Conservation (phyloP, 92 coral and sea anemone genomes). For the Umimayanthus kanabou region DNA sequence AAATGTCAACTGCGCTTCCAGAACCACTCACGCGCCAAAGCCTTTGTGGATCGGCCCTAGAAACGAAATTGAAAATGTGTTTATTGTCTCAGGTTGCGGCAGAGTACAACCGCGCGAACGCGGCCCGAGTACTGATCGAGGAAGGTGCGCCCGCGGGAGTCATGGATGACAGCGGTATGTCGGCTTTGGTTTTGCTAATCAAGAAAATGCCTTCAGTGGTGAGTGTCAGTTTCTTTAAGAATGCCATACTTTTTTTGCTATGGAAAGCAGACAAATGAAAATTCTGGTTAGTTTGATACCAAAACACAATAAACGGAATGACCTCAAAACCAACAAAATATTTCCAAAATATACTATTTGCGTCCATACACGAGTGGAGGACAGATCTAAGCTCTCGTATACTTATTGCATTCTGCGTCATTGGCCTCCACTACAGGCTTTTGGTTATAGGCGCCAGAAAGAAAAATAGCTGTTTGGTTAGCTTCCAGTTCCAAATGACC, state of each 20-base stretch:
- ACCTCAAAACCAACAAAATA: no score
- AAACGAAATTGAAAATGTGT: not conserved
- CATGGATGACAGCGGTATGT: slow-evolving; percentile 66
- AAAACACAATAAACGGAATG: no score
- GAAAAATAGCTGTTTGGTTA: no score
- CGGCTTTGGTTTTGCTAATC: slow-evolving; percentile 61
- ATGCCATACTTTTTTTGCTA: not conserved
- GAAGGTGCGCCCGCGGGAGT: slow-evolving; percentile 80
- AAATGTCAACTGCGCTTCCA: no score
- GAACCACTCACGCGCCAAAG: no score
- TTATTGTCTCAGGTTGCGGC: slow-evolving; percentile 61
- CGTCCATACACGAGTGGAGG: no score
- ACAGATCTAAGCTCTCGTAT: no score
- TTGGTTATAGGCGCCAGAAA: no score
- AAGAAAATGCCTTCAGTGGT: slow-evolving; percentile 75
- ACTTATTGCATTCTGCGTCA: not conserved
- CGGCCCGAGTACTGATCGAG: slow-evolving; percentile 65
- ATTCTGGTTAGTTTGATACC: not conserved
- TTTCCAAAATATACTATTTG: no score
- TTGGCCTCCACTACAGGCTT: no score
- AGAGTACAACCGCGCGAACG: slow-evolving; percentile 67
- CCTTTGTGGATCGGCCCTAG: not conserved
- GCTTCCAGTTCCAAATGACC: no score
- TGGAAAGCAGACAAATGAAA: no score
- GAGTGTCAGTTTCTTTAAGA: not conserved